A percentile compares a stretch with the other conserved stretches of the same genome.
These are phyloP conservation scores for Chloromyia formosa DNA, from an alignment of 2,888 invertebrate genomes.

Conservation along the genomic window DNA sequence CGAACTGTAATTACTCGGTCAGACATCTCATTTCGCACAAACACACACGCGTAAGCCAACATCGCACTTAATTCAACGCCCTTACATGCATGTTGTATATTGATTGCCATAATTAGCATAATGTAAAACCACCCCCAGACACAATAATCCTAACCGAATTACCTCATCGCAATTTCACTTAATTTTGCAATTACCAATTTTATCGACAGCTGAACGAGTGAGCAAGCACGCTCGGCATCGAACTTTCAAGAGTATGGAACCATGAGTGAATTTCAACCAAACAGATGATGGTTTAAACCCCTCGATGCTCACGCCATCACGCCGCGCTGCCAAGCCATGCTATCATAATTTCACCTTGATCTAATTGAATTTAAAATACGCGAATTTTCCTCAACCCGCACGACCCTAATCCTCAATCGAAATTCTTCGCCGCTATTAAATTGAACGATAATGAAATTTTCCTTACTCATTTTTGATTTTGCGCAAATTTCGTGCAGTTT, in stretches of 20 bases:
- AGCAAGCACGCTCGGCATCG: too few species aligned
- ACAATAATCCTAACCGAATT: neutral
- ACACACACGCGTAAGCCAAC: neutral
- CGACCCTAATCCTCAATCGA: neutral
- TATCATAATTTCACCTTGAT: neutral
- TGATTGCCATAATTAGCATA: neutral
- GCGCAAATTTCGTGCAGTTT: too few species aligned
- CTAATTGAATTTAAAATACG: constrained; percentile 26
- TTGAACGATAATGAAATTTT: neutral
- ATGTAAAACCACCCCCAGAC: constrained; percentile 1
- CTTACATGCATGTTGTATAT: neutral
- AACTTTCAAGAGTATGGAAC: too few species aligned
- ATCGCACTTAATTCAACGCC: neutral
- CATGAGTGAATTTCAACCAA: too few species aligned
- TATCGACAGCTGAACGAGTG: too few species aligned
- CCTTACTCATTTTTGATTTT: neutral
- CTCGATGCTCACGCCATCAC: too few species aligned
- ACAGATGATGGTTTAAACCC: too few species aligned
- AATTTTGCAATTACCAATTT: constrained; percentile 1
- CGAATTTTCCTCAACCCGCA: neutral
- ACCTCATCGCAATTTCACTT: neutral
- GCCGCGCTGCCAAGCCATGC: too few species aligned
- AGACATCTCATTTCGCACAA: neutral
- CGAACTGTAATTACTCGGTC: neutral
- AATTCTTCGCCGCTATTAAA: neutral